Evolutionary conservation across 2,888 invertebrate species (phyloP), one percentile per base, ranked within the genome.

Genomic region (Drosophila paramelanica): DNA sequence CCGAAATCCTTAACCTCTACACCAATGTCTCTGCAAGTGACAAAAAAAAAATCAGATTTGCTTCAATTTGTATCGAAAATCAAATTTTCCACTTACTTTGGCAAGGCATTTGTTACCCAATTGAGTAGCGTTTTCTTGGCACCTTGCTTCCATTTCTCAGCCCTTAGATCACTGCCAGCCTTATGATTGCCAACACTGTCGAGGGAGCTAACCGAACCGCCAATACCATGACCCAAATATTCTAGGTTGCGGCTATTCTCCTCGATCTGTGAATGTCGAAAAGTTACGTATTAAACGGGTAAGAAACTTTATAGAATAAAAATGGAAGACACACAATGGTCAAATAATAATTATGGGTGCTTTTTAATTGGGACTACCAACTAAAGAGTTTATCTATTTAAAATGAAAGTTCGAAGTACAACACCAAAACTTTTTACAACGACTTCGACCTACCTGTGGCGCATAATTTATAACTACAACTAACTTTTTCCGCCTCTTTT

Each of bases 1-100:
- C 98, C 98, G 92, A 99, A 99, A 93, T 99, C 98, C 93, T 95
- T 95, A 50, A 99, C 96, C 93, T 96, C 95, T 72, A 98, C 95
- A 79, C 97, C 97, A 84, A 95, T 95, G 90, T 97, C 96, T 93
- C 97, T 98, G 93, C 17, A 89, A 39, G 2, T 4, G 1, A 91
- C 77, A 1, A 17, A 52, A 14, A 2, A 1, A 17, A 52, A 14
- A 23, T 1, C 5, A 27, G n/a, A 47, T 43, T 8, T 6, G 6
- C 33, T 43, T 14, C 14, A 8, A 25, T 11, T 10, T 10, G 14
- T 10, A 7, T 13, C 14, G 6, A 2, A 6, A n/a, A 6, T 5
- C 0, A 10, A 0, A 0, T 2, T 1, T 25, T 17, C 3, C 5
- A 93, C 94, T 93, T 90, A 96, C 96, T 95, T 95, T 76, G 97